Conservation (phyloP, 2,888 invertebrate genomes). For the Lacanobia wlatinum region DNA sequence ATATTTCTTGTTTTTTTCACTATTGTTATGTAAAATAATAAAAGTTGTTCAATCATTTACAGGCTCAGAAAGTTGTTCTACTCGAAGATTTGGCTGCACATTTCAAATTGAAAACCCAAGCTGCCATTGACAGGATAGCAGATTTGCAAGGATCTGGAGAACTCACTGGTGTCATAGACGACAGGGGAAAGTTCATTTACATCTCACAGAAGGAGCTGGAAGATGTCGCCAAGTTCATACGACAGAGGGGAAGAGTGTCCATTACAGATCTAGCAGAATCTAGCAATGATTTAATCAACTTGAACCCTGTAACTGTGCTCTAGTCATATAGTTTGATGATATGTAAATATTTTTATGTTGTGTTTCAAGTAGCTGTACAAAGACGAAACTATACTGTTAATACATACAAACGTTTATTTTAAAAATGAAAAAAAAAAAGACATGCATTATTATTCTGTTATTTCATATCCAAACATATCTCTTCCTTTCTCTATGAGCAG, state of each 20-base stretch:
- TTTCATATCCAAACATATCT: constrained; percentile 95
- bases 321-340: constrained; percentile 59
- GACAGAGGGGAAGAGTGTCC: constrained; percentile 98
- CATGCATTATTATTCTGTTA: constrained; percentile 66
- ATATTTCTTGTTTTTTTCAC: too few relatives aligned
- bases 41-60: constrained; percentile 69
- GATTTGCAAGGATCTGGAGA: constrained; percentile 95
- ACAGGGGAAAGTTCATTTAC: constrained; percentile 99
- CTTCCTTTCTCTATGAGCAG: constrained; percentile 93
- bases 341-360: constrained; percentile 33
- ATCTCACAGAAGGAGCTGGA: constrained; percentile 97
- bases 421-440: constrained; percentile 61
- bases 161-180: constrained; percentile 99
- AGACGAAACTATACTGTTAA: constrained; percentile 71
- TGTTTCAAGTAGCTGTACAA: constrained; percentile 55
- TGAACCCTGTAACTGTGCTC: constrained; percentile 91
- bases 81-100: constrained; percentile 98
- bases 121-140: constrained; percentile 96
- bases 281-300: constrained; percentile 97
- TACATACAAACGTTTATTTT: constrained; percentile 79
- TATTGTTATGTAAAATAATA: too few relatives aligned
- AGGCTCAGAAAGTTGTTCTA: constrained; percentile 97
- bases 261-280: constrained; percentile 98
- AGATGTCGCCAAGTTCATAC: constrained; percentile 98
- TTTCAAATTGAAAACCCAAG: constrained; percentile 97